phyloP scores from a whole-genome alignment of 2,888 invertebrate species.

The Chaetogeoica ovagalla region DNA sequence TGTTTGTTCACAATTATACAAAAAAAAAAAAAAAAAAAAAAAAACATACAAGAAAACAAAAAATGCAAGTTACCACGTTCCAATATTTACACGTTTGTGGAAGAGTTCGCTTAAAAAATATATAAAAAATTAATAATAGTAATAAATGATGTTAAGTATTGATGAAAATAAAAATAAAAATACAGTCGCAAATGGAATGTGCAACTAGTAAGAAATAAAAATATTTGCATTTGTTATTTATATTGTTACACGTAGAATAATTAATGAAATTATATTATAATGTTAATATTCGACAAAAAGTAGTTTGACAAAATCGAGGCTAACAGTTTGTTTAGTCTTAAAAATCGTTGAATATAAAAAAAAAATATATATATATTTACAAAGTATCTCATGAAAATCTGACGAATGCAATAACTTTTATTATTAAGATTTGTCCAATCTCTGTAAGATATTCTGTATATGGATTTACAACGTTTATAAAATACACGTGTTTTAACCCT shows the following conservation, averaged over 20 bases:
- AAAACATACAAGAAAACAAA: conserved; percentile 27
- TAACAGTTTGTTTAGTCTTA: conserved; percentile 12
- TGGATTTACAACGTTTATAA: not conserved
- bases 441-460: no score
- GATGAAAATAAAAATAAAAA: conserved; percentile 6
- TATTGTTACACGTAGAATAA: conserved; percentile 23
- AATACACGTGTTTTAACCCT: conserved; percentile 9
- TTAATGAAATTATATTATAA: conserved; percentile 18
- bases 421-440: no score
- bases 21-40: conserved; percentile 37
- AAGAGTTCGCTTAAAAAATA: conserved; percentile 31
- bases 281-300: conserved; percentile 28
- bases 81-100: conserved; percentile 41
- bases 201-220: conserved; percentile 19
- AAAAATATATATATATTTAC: not conserved
- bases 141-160: conserved; percentile 46
- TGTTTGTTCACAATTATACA: conserved; percentile 47
- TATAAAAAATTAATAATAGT: conserved; percentile 47
- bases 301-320: conserved; percentile 3
- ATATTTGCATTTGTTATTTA: conserved; percentile 11
- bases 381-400: no score
- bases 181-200: conserved; percentile 39
- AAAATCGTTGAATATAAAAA: conserved; percentile 13
- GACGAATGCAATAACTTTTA: no score
- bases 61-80: conserved; percentile 46